Evolutionary conservation across 2,797 vertebrate species (phyloP).

Genomic region (Rhadinocentrus ornatus): DNA sequence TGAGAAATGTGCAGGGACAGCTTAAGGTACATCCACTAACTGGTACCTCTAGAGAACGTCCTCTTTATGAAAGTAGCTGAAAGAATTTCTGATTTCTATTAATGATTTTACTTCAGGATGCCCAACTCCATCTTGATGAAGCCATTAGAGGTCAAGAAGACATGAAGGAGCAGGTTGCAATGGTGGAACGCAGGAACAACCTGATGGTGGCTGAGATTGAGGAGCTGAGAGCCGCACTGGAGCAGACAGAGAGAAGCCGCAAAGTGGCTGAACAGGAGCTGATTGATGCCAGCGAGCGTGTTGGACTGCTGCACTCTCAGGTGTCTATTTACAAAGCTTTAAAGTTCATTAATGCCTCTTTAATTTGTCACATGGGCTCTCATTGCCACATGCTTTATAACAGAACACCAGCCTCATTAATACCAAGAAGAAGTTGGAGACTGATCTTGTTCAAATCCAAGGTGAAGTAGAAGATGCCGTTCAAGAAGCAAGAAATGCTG

Average conservation of each 20-base stretch:
- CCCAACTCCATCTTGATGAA: constrained; percentile 89
- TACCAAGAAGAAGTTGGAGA: constrained; percentile 89
- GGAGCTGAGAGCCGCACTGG: constrained; percentile 87
- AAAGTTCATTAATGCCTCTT: no score
- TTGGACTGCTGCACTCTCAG: constrained; percentile 87
- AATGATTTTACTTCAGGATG: constrained; percentile 78
- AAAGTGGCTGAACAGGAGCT: constrained; percentile 92
- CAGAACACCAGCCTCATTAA: constrained; percentile 84
- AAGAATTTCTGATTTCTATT: no score
- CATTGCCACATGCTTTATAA: no score
- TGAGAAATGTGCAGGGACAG: constrained; percentile 86
- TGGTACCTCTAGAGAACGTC: no score
- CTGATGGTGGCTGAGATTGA: constrained; percentile 91
- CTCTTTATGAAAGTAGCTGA: no score
- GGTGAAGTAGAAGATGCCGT: constrained; percentile 87
- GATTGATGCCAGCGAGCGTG: constrained; percentile 86
- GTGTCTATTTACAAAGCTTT: constrained; percentile 18
- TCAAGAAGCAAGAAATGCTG: constrained; percentile 91
- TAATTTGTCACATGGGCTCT: no score
- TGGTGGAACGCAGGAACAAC: constrained; percentile 89
- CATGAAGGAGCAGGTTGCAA: constrained; percentile 90
- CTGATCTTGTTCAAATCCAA: constrained; percentile 87
- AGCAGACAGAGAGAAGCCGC: constrained; percentile 88
- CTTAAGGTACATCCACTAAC: constrained; percentile 83
- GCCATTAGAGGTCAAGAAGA: constrained; percentile 87